phyloP scores from a whole-genome alignment of 2,888 invertebrate genomes.

The Trachelus tabidus region DNA sequence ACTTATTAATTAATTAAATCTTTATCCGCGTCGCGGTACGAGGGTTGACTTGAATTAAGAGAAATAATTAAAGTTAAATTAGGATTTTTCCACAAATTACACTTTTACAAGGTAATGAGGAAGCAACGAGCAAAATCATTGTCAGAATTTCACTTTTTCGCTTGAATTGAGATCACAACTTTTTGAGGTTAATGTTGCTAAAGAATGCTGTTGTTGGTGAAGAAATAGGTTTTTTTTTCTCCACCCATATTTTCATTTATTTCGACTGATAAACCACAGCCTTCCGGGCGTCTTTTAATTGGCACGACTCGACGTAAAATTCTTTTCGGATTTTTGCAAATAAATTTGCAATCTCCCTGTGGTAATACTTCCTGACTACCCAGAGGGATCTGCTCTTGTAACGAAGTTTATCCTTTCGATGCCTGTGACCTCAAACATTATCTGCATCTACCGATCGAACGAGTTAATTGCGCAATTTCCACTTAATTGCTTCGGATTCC shows the following conservation, averaged over 20 bases:
- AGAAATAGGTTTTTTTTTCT: background rate
- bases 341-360: background rate
- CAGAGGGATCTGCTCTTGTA: background rate
- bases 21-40: background rate
- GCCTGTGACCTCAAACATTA: background rate
- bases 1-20: background rate
- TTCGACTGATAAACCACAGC: background rate
- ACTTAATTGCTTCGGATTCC: constrained; percentile 1
- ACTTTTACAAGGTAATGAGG: background rate
- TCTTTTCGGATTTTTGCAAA: background rate
- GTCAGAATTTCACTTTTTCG: background rate
- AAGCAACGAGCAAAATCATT: background rate
- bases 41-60: background rate
- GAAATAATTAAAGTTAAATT: background rate
- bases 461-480: constrained; percentile 2
- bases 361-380: background rate
- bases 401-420: background rate
- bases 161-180: background rate
- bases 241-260: background rate
- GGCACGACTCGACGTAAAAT: background rate
- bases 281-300: background rate
- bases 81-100: background rate
- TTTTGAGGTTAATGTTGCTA: background rate
- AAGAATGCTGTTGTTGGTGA: background rate
- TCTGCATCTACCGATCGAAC: constrained; percentile 2